Percentiles rank a stretch among this genome's conserved stretches.
phyloP scores from a whole-genome alignment of 2,888 invertebrate genomes.

The Leptinotarsa juncta region DNA sequence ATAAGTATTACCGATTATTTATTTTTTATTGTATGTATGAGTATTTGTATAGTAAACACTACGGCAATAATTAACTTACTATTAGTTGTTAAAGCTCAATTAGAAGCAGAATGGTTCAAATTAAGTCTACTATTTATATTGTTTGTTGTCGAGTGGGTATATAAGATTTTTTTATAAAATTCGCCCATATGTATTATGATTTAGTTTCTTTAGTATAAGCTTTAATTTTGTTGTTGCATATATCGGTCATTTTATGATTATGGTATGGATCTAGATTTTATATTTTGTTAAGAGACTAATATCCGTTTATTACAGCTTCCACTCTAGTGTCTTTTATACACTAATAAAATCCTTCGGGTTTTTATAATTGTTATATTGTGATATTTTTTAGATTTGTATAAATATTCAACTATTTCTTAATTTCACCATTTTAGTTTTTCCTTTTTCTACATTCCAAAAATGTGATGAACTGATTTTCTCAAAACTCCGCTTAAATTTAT shows the following conservation, averaged over 20 bases:
- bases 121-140: neutral
- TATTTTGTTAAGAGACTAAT: slow-evolving; percentile 13
- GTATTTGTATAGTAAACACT: slow-evolving; percentile 1
- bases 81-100: slow-evolving; percentile 1
- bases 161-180: neutral
- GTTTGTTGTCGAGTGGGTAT: slow-evolving; percentile 6
- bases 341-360: neutral
- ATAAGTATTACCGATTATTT: slow-evolving; percentile 4
- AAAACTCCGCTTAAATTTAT: slow-evolving; percentile 1
- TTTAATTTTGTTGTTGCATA: slow-evolving; percentile 11
- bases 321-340: neutral
- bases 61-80: neutral
- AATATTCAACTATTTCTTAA: neutral
- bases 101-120: neutral
- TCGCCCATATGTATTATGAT: neutral
- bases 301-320: neutral
- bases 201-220: slow-evolving; percentile 8
- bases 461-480: slow-evolving; percentile 29
- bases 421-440: slow-evolving; percentile 8
- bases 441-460: slow-evolving; percentile 31
- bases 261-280: slow-evolving; percentile 14
- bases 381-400: slow-evolving; percentile 11
- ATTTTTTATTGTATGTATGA: neutral
- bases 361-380: slow-evolving; percentile 18
- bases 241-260: neutral